These are phyloP conservation scores for Hydractinia symbiolongicarpus DNA, from an alignment of 30 jellyfish, hydroid and myxozoan species.

Conservation along the genomic window DNA sequence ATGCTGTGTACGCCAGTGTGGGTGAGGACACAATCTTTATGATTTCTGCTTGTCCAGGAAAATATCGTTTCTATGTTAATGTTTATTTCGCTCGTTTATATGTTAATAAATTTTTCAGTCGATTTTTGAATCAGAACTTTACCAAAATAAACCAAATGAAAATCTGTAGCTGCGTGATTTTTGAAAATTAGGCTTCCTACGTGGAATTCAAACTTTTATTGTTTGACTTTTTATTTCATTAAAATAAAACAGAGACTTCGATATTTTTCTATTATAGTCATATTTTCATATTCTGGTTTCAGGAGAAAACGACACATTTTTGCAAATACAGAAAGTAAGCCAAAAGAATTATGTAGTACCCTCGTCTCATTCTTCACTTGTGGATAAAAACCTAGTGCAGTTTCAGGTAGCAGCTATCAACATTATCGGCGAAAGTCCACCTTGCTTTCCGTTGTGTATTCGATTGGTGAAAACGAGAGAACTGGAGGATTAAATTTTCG, in stretches of 20 bases:
- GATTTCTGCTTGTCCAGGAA: not conserved
- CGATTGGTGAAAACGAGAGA: not conserved
- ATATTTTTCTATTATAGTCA: no score
- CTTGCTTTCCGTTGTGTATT: conserved; percentile 16
- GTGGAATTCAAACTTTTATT: no score
- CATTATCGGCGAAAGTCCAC: conserved; percentile 18
- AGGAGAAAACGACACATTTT: conserved; percentile 12
- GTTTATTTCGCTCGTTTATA: no score
- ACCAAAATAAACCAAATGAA: no score
- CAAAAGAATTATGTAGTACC: not conserved
- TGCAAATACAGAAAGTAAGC: not conserved
- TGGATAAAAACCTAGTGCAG: conserved; percentile 16
- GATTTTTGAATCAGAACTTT: no score
- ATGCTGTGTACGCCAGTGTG: conserved; percentile 11
- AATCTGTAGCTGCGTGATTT: no score
- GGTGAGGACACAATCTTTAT: not conserved
- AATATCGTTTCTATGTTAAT: no score
- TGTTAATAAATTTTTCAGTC: no score
- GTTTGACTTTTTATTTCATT: no score
- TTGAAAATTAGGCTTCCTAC: no score
- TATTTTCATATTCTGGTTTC: not conserved
- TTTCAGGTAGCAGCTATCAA: conserved; percentile 24
- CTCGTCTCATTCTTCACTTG: not conserved
- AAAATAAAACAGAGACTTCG: no score
- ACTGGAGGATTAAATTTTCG: no score